A percentile compares a stretch with the other conserved stretches of the same genome.
These are phyloP conservation scores for Tenthredo distinguenda DNA, from an alignment of 2,888 invertebrate genomes.

Conservation along the genomic window DNA sequence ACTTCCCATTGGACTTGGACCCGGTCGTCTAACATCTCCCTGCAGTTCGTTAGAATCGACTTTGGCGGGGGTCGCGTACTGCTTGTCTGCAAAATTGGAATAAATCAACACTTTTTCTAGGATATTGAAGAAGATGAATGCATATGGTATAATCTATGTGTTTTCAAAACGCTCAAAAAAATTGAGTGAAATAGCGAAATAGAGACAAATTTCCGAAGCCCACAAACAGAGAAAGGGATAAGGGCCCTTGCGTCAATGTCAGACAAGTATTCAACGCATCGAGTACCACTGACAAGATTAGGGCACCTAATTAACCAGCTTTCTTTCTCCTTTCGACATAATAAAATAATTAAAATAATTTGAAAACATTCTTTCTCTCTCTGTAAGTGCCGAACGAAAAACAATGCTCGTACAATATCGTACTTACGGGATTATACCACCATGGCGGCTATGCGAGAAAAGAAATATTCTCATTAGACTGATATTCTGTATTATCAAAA, in stretches of 20 bases:
- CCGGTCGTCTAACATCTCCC: slow-evolving; percentile 89
- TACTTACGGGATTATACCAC: slow-evolving; percentile 97
- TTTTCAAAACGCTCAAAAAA: neutral
- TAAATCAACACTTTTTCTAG: neutral
- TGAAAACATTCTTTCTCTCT: neutral
- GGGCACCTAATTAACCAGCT: neutral
- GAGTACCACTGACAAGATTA: neutral
- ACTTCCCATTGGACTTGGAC: slow-evolving; percentile 94
- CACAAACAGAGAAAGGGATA: neutral
- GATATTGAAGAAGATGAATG: neutral
- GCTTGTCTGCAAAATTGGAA: slow-evolving; percentile 84
- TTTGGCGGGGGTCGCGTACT: slow-evolving; percentile 85
- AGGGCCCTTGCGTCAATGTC: neutral
- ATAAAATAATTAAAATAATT: no score
- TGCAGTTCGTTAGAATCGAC: slow-evolving; percentile 86
- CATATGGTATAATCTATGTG: no score
- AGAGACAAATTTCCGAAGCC: neutral
- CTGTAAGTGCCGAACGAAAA: neutral
- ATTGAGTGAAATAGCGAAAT: neutral
- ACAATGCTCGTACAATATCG: slow-evolving; percentile 55
- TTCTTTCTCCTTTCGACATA: neutral
- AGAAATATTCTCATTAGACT: slow-evolving; percentile 27
- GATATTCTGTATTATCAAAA: neutral
- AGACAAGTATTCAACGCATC: neutral
- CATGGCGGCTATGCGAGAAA: slow-evolving; percentile 86